A percentile compares a stretch with the other conserved stretches of the same genome.
Evolutionary conservation across 2,113 vertebrate species (phyloP).

Genomic region (Apodemus speciosus): DNA sequence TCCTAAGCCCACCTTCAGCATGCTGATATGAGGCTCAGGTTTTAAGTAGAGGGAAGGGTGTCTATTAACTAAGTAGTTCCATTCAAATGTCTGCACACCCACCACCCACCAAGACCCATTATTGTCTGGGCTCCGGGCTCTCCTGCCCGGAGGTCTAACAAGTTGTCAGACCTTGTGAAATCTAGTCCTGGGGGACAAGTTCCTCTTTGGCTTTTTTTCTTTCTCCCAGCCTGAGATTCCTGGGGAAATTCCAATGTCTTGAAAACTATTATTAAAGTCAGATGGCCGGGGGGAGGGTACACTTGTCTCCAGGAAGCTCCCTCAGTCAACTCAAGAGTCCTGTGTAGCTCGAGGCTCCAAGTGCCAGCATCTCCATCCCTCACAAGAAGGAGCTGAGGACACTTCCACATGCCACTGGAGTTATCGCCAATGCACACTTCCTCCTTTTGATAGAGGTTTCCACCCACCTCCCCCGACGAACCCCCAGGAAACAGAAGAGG

Average conservation of each 20-base stretch:
- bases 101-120: not conserved
- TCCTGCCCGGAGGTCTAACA: no score
- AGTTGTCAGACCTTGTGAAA: not conserved
- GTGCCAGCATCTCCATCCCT: not conserved
- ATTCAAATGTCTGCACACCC: not conserved
- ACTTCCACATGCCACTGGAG: not conserved
- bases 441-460: not conserved
- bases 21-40: not conserved
- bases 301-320: not conserved
- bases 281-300: not conserved
- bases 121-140: not conserved
- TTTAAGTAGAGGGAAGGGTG: not conserved
- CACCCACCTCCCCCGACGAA: not conserved
- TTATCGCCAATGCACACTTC: not conserved
- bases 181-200: not conserved
- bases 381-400: not conserved
- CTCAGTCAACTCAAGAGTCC: not conserved
- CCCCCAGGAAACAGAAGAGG: not conserved
- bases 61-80: not conserved
- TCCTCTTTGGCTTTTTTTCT: not conserved
- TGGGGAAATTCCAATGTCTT: not conserved
- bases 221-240: not conserved
- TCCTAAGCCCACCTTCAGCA: not conserved
- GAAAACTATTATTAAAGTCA: not conserved
- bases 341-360: rapidly evolving